Conservation (phyloP, 92 coral and sea anemone species). For the Hydrozoanthus gracilis region DNA sequence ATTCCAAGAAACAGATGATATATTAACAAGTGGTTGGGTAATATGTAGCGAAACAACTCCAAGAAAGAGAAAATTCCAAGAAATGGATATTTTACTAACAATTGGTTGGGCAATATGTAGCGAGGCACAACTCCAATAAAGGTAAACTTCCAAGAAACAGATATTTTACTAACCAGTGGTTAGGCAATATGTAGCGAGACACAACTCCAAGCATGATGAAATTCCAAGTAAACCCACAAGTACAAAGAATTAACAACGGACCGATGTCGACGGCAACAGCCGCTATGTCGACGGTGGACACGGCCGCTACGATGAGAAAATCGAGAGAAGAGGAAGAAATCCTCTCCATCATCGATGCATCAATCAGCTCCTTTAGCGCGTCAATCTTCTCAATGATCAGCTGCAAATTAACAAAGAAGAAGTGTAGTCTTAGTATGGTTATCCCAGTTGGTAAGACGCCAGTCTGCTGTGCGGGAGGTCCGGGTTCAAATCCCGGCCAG, state of each 20-base stretch:
- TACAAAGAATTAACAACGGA: slow-evolving; percentile 76
- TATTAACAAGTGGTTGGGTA: background rate
- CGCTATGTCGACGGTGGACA: slow-evolving; percentile 76
- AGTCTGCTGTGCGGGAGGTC: no score
- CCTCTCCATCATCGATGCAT: slow-evolving; percentile 86
- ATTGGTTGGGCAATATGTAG: slow-evolving; percentile 35
- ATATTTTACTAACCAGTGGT: slow-evolving; percentile 64
- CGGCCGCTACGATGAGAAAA: slow-evolving; percentile 82
- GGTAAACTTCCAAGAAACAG: background rate
- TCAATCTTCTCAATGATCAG: slow-evolving; percentile 73
- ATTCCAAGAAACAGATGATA: slow-evolving; percentile 61
- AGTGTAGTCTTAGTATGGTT: no score
- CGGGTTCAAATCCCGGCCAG: no score
- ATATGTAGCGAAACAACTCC: slow-evolving; percentile 44
- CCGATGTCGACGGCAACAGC: slow-evolving; percentile 82
- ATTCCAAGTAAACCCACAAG: slow-evolving; percentile 81
- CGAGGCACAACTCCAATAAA: slow-evolving; percentile 32
- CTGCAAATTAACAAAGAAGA: slow-evolving; percentile 34
- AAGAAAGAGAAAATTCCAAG: no score
- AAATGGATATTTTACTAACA: no score
- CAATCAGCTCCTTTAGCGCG: slow-evolving; percentile 71
- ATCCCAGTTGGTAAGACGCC: no score
- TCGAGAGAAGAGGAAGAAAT: slow-evolving; percentile 80
- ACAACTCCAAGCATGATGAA: slow-evolving; percentile 75
- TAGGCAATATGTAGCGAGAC: slow-evolving; percentile 73